phyloP scores from a whole-genome alignment of 2,888 invertebrate species.

The Malthinus flaveolus region DNA sequence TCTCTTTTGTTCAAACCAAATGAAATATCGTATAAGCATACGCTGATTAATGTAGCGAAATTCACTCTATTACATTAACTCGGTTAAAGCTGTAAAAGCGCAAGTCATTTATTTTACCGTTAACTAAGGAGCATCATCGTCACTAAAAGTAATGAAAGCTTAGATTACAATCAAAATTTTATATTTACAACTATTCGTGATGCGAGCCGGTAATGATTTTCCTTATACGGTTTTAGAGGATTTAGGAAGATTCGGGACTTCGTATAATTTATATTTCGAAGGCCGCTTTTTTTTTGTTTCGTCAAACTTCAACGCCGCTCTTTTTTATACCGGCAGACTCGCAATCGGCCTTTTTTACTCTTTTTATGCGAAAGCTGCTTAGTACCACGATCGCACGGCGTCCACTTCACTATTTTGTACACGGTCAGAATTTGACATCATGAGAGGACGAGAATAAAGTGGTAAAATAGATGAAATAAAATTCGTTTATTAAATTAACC shows the following conservation, averaged over 20 bases:
- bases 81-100: slow-evolving; percentile 16
- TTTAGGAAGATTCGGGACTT: slow-evolving; percentile 16
- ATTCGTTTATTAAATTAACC: not conserved
- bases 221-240: slow-evolving; percentile 24
- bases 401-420: not conserved
- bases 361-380: too few relatives aligned
- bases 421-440: too few relatives aligned
- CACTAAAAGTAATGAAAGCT: slow-evolving; percentile 25
- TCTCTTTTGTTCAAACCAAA: slow-evolving; percentile 20
- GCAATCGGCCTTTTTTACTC: too few relatives aligned
- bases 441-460: too few relatives aligned
- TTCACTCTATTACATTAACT: slow-evolving; percentile 17
- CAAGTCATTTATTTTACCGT: slow-evolving; percentile 28
- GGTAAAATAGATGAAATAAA: too few relatives aligned
- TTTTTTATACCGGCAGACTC: too few relatives aligned
- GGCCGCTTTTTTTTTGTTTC: too few relatives aligned
- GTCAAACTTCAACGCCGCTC: too few relatives aligned
- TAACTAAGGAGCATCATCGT: slow-evolving; percentile 19
- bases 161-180: slow-evolving; percentile 27
- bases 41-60: slow-evolving; percentile 21
- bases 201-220: slow-evolving; percentile 23
- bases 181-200: slow-evolving; percentile 29
- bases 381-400: not conserved
- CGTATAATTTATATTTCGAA: slow-evolving; percentile 3
- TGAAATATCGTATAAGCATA: slow-evolving; percentile 17